Evolutionary conservation across 1,140 invertebrate species (phyloP), one percentile per base, ranked within the genome.

Genomic region (Semibalanus balanoides): DNA sequence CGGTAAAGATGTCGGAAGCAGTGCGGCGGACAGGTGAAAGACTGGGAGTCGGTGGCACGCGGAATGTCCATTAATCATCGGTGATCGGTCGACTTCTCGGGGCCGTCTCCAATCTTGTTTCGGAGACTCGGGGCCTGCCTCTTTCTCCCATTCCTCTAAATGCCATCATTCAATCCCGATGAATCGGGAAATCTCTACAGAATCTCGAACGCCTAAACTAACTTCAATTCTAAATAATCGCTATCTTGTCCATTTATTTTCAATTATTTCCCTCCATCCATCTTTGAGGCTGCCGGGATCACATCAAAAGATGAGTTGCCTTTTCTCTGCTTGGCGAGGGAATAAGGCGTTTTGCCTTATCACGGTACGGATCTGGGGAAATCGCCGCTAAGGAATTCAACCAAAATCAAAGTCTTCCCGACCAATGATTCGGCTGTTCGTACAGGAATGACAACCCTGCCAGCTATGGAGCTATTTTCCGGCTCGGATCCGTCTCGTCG

Each of bases 221-320:
- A 64, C 51, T 64, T 64, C 51, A 64, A 64, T 64, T 64, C 51
- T 64, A 64, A 64, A 64, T 64, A 64, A 64, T 64, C 51, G 51
- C 51, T 64, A 64, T 64, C 51, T 64, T 64, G 51, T 64, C 51
- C 51, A 40, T 40, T 40, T 40, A 40, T 40, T 40, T 40, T 40
- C 35, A 7, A 40, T 40, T 40, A 40, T 40, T 40, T 40, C 17
- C 5, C 17, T 7, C 35, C 35, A 40, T 40, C 35, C 35, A 40
- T 40, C 35, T 40, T 40, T 40, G 35, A 40, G 35, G 17, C n/a
- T n/a, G n/a, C n/a, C n/a, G n/a, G n/a, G n/a, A n/a, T n/a, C n/a
- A n/a, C n/a, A n/a, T n/a, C n/a, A n/a, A n/a, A n/a, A n/a, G n/a
- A 64, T 64, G 51, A 64, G 51, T 64, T 64, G 51, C 22, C 51